Conservation (phyloP, 1,140 invertebrate genomes). For the Neuroterus valhalla region DNA sequence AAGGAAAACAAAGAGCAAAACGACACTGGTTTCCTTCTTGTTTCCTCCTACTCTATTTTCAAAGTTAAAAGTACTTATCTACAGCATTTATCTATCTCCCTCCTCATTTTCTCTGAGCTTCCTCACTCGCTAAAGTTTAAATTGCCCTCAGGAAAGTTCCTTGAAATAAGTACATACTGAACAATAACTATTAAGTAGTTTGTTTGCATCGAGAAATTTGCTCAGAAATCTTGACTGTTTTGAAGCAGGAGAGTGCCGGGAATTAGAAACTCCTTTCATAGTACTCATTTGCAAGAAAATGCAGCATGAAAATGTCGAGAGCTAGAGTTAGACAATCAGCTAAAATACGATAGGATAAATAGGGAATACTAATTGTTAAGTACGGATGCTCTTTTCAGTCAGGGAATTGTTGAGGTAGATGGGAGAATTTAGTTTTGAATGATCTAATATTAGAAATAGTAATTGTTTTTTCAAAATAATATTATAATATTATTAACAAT, state of each 20-base stretch:
- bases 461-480: no score
- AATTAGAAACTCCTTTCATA: not conserved
- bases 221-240: constrained; percentile 28
- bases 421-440: no score
- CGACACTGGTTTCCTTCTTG: not conserved
- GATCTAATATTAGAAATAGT: no score
- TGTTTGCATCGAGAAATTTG: constrained; percentile 66
- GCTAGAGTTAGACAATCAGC: no score
- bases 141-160: constrained; percentile 37
- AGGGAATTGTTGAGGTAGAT: no score
- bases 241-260: not conserved
- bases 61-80: not conserved
- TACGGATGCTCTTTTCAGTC: no score
- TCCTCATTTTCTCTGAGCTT: not conserved
- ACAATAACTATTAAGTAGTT: constrained; percentile 68
- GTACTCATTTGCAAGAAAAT: constrained; percentile 12
- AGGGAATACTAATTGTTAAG: no score
- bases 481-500: no score
- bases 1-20: not conserved
- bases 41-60: not conserved
- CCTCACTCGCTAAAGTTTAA: constrained; percentile 13
- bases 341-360: no score
- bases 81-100: not conserved
- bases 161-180: constrained; percentile 39
- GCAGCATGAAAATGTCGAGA: no score